Percentiles rank a stretch among this genome's conserved stretches.
phyloP scores from a whole-genome alignment of 2,888 invertebrate species.

The Gari tellinella region DNA sequence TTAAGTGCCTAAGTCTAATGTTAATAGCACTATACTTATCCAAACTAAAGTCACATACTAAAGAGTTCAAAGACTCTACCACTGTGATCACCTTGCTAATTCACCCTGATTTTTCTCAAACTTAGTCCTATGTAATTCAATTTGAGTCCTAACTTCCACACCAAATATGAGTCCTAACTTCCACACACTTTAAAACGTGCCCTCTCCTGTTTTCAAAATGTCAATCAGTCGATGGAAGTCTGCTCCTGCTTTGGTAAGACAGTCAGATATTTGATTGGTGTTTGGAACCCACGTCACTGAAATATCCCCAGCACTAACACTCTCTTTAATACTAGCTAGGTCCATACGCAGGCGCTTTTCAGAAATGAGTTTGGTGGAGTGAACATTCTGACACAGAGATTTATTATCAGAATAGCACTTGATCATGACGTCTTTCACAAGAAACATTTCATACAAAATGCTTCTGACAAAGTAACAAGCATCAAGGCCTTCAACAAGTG shows the following conservation, averaged over 20 bases:
- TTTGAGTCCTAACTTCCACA: no score
- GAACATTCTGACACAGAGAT: conserved; percentile 47
- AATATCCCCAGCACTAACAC: conserved; percentile 29
- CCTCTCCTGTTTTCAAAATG: conserved; percentile 17
- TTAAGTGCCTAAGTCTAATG: no score
- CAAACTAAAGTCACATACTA: no score
- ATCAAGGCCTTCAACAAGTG: conserved; percentile 45
- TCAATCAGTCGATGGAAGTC: conserved; percentile 28
- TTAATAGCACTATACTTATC: no score
- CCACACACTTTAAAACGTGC: not conserved
- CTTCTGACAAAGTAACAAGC: conserved; percentile 38
- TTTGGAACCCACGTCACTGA: conserved; percentile 33
- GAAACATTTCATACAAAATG: conserved; percentile 43
- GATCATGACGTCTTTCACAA: conserved; percentile 27
- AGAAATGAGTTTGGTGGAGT: conserved; percentile 46
- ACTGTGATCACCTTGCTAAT: not conserved
- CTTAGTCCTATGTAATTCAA: no score
- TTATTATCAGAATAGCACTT: conserved; percentile 51
- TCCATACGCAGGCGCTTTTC: conserved; percentile 52
- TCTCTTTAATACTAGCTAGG: conserved; percentile 49
- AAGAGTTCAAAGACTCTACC: not conserved
- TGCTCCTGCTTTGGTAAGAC: conserved; percentile 43
- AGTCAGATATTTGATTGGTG: conserved; percentile 42
- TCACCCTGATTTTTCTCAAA: not conserved
- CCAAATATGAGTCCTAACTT: not conserved